Conservation (phyloP, 2,113 vertebrate genomes). For the Candoia aspera region DNA sequence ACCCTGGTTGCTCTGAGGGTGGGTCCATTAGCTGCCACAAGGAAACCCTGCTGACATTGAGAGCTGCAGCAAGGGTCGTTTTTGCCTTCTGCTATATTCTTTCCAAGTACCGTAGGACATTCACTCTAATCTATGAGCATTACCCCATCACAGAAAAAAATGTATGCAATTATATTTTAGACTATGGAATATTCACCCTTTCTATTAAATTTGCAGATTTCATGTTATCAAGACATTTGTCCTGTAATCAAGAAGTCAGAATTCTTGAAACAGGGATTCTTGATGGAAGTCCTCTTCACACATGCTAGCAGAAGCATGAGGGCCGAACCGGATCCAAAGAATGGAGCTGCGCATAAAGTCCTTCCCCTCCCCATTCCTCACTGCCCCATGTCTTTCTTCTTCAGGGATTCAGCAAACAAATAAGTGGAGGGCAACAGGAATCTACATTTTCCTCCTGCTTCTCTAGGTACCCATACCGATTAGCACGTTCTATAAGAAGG, state of each 20-base stretch:
- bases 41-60: not conserved
- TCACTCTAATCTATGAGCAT: not conserved
- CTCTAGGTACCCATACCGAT: too few relatives aligned
- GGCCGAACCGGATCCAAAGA: not conserved
- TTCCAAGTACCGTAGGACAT: not conserved
- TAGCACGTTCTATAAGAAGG: too few relatives aligned
- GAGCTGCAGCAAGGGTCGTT: too few relatives aligned
- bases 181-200: not conserved
- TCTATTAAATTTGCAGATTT: not conserved
- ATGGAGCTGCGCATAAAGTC: not conserved
- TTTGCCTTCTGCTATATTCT: not conserved
- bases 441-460: too few relatives aligned
- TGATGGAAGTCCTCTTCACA: not conserved
- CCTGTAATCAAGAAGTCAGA: not conserved
- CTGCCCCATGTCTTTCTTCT: not conserved
- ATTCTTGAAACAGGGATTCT: not conserved
- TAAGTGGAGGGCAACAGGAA: too few relatives aligned
- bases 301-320: not conserved
- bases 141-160: not conserved
- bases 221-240: not conserved
- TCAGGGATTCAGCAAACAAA: too few relatives aligned
- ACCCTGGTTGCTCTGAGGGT: not conserved
- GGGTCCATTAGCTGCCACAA: slow-evolving; percentile 1
- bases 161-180: not conserved
- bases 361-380: not conserved